These are phyloP conservation scores for Galeopsomyia nigrocyanea DNA, from an alignment of 2,888 invertebrate genomes.

Conservation along the genomic window DNA sequence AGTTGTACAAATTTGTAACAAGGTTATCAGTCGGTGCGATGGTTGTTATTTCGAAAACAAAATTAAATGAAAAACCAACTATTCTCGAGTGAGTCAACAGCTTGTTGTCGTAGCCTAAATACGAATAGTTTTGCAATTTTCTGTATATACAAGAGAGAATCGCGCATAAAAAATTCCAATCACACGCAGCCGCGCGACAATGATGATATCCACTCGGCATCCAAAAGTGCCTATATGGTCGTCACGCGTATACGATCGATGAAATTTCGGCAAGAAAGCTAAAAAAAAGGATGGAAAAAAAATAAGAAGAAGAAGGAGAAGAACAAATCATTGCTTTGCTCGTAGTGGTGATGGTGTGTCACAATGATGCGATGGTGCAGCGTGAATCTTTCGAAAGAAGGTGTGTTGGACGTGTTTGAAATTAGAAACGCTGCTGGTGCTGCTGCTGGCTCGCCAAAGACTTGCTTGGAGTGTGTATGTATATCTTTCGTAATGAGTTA, in stretches of 20 bases:
- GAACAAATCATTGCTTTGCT: no score
- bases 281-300: neutral
- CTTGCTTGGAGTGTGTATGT: neutral
- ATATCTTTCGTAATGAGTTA: slow-evolving; percentile 5
- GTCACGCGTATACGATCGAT: no score
- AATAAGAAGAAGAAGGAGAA: no score
- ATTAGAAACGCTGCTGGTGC: slow-evolving; percentile 25
- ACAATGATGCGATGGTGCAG: slow-evolving; percentile 11
- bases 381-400: slow-evolving; percentile 27
- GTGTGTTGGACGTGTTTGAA: slow-evolving; percentile 32
- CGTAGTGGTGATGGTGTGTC: slow-evolving; percentile 5
- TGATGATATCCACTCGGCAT: no score
- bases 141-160: slow-evolving; percentile 13
- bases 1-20: no score
- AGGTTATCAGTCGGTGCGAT: no score
- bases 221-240: no score
- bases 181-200: slow-evolving; percentile 11
- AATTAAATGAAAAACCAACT: no score
- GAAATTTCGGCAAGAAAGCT: no score
- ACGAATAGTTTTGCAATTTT: slow-evolving; percentile 24
- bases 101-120: slow-evolving; percentile 29
- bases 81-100: no score
- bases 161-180: slow-evolving; percentile 33
- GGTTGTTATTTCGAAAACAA: no score
- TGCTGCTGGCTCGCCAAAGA: neutral